Evolutionary conservation across 2,113 vertebrate species (phyloP).

Genomic region (Xiphophorus hellerii): DNA sequence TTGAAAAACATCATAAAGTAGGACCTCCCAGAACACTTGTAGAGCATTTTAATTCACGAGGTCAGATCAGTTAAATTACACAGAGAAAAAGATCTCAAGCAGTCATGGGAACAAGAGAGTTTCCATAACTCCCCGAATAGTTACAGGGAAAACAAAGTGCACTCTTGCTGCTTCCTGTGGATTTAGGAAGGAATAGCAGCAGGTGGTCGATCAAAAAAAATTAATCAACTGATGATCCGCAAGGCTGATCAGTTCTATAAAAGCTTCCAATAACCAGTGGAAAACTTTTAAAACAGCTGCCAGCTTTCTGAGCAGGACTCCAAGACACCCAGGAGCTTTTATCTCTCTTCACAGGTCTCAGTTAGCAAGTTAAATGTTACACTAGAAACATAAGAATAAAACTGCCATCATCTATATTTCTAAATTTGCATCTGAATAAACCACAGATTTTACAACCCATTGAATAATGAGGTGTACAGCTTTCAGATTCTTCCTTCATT

Average conservation of each 20-base stretch:
- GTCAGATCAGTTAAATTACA: not conserved
- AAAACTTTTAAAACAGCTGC: no score
- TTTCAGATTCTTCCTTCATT: no score
- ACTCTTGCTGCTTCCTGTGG: not conserved
- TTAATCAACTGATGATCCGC: not conserved
- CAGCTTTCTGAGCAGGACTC: no score
- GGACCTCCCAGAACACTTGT: not conserved
- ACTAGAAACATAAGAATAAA: no score
- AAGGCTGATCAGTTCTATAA: not conserved
- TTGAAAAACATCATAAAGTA: not conserved
- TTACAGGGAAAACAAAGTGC: not conserved
- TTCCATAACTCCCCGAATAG: not conserved
- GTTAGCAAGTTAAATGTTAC: no score
- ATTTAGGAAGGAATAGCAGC: not conserved
- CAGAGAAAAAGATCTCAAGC: not conserved
- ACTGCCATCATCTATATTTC: no score
- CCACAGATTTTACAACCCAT: no score
- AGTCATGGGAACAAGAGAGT: not conserved
- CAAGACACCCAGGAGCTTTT: no score
- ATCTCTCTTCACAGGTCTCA: no score
- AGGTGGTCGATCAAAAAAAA: not conserved
- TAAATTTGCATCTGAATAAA: no score
- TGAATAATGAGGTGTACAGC: no score
- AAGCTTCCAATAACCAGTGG: not conserved
- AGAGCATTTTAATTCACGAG: not conserved